Evolutionary conservation across 2,888 invertebrate genomes (phyloP).

Genomic region (Apotomis capreana): DNA sequence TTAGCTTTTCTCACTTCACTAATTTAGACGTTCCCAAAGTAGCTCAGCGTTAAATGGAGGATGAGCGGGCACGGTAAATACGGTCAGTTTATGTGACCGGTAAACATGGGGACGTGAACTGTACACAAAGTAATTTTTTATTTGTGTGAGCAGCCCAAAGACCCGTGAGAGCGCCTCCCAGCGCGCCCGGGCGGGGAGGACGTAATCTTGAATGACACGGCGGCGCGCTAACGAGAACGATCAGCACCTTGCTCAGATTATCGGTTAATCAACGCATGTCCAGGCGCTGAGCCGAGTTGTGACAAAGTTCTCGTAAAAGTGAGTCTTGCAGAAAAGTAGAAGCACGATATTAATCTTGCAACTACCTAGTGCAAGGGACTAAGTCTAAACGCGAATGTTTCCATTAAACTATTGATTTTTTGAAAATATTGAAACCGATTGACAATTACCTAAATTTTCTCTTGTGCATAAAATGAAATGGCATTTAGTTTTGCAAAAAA

Average conservation of each 20-base stretch:
- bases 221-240: conserved; percentile 56
- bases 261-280: conserved; percentile 57
- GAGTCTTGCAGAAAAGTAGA: conserved; percentile 2
- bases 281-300: neutral
- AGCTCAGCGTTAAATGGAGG: conserved; percentile 78
- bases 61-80: conserved; percentile 79
- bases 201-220: conserved; percentile 76
- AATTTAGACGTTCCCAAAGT: conserved; percentile 82
- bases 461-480: too few species aligned
- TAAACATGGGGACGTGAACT: conserved; percentile 80
- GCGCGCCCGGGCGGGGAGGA: conserved; percentile 33
- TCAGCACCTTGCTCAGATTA: conserved; percentile 65
- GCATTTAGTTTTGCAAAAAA: too few species aligned
- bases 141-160: conserved; percentile 78
- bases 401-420: too few species aligned
- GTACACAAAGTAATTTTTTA: conserved; percentile 80
- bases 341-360: too few species aligned
- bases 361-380: too few species aligned
- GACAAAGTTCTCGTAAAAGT: conserved; percentile 29
- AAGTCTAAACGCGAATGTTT: too few species aligned
- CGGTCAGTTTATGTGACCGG: conserved; percentile 76
- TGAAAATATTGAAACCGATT: too few species aligned
- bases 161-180: conserved; percentile 77
- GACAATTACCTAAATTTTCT: too few species aligned
- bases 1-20: conserved; percentile 81